Conservation (phyloP, 2,888 invertebrate species). For the Hartigia nigra region DNA sequence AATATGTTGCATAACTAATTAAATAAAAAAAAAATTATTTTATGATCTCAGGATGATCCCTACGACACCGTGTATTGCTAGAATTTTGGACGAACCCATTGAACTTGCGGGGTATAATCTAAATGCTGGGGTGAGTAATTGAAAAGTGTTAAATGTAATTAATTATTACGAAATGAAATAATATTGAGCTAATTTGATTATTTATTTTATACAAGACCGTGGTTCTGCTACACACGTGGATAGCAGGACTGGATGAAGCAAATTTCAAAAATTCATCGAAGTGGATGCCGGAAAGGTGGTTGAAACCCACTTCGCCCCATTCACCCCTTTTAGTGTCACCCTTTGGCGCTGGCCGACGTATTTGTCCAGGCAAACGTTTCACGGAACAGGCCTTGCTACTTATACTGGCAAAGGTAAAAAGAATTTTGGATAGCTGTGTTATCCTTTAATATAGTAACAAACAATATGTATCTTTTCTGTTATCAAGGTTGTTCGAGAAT, state of each 20-base stretch:
- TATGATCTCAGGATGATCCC: constrained; percentile 70
- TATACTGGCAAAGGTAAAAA: constrained; percentile 76
- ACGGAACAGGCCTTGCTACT: constrained; percentile 82
- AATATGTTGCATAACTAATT: not conserved
- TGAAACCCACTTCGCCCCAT: constrained; percentile 67
- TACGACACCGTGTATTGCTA: constrained; percentile 82
- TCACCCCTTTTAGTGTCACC: constrained; percentile 78
- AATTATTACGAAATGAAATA: not conserved
- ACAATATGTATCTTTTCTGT: constrained; percentile 1
- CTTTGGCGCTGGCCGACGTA: constrained; percentile 83
- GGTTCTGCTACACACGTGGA: constrained; percentile 83
- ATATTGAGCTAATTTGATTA: not conserved
- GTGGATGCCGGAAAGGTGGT: constrained; percentile 84
- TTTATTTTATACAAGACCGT: constrained; percentile 70
- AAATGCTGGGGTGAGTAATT: constrained; percentile 75
- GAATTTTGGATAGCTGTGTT: not conserved
- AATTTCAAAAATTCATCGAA: constrained; percentile 79
- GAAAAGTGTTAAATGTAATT: not conserved
- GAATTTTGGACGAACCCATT: constrained; percentile 80
- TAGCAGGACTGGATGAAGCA: constrained; percentile 80
- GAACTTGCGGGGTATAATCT: constrained; percentile 77
- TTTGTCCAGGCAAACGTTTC: constrained; percentile 88
- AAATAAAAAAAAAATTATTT: too few species aligned
- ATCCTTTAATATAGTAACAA: not conserved
- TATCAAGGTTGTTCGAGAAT: constrained; percentile 75